Conservation (phyloP, 2,797 vertebrate species). For the Sternotherus odoratus region DNA sequence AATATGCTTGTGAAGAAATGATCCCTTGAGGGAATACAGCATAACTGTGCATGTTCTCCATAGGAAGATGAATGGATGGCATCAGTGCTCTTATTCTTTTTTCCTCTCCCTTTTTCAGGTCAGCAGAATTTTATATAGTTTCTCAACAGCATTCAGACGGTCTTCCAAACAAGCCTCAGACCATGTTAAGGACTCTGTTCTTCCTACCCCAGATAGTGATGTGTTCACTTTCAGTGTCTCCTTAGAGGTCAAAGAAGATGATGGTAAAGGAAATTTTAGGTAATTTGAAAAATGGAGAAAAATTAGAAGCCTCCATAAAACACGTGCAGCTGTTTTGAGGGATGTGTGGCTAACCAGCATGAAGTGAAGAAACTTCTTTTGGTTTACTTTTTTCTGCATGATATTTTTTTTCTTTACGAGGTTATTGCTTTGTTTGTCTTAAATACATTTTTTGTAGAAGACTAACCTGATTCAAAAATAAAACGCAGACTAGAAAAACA, state of each 20-base stretch:
- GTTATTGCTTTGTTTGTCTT: neutral
- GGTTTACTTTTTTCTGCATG: neutral
- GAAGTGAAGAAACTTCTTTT: neutral
- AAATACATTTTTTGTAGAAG: neutral
- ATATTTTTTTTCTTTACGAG: neutral
- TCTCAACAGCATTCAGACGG: conserved; percentile 94
- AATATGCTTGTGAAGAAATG: neutral
- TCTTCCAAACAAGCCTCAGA: conserved; percentile 89
- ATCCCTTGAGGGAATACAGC: neutral
- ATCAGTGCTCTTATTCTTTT: fast-evolving
- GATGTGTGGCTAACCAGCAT: neutral
- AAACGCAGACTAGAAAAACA: neutral
- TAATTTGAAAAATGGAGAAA: conserved; percentile 67
- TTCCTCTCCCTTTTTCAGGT: conserved; percentile 83
- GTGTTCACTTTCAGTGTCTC: conserved; percentile 93
- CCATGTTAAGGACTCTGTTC: conserved; percentile 81
- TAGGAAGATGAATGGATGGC: neutral
- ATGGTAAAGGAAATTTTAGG: conserved; percentile 98
- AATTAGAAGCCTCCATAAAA: neutral
- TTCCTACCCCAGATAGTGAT: conserved; percentile 89
- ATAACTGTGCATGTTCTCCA: fast-evolving
- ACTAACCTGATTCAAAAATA: neutral
- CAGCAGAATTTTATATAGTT: conserved; percentile 96
- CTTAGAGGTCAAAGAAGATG: conserved; percentile 96
- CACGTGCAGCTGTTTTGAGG: neutral